These are phyloP conservation scores for Callipepla californica DNA, from an alignment of 2,113 vertebrate species.

Conservation along the genomic window DNA sequence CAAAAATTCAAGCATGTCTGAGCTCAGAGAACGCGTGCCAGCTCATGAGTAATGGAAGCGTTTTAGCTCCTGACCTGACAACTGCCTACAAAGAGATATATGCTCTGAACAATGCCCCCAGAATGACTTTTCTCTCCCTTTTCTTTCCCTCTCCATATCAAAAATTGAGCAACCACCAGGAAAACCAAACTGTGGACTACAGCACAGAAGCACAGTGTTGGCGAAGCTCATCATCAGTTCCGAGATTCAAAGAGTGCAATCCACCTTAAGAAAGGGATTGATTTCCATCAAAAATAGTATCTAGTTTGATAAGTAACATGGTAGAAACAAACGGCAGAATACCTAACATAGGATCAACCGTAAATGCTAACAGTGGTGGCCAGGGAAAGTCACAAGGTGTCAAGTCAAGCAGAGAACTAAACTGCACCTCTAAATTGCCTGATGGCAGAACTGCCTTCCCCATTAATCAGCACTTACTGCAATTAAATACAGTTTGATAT, in stretches of 20 bases:
- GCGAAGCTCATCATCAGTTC: neutral
- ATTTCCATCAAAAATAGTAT: neutral
- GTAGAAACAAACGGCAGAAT: neutral
- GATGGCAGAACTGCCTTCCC: conserved; percentile 55
- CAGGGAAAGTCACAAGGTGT: conserved; percentile 5
- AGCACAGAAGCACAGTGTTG: neutral
- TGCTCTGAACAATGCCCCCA: conserved; percentile 8
- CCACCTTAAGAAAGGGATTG: neutral
- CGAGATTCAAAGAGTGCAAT: neutral
- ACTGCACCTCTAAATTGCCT: conserved; percentile 37
- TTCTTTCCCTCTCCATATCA: neutral
- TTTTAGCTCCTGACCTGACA: conserved; percentile 71
- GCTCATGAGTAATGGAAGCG: conserved; percentile 47
- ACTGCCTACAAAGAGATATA: conserved; percentile 48
- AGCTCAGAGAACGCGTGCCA: conserved; percentile 51
- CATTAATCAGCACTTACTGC: conserved; percentile 62
- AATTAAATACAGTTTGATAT: conserved; percentile 62
- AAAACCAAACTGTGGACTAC: neutral
- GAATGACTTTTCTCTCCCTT: conserved; percentile 13
- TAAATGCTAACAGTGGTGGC: neutral
- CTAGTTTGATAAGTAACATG: neutral
- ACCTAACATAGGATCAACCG: neutral
- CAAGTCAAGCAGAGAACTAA: conserved; percentile 51
- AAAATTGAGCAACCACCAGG: neutral
- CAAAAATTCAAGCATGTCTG: conserved; percentile 68